Evolutionary conservation across 2,888 invertebrate species (phyloP), one percentile per base, ranked within the genome.

Genomic region (Amblyjoppa proteus): DNA sequence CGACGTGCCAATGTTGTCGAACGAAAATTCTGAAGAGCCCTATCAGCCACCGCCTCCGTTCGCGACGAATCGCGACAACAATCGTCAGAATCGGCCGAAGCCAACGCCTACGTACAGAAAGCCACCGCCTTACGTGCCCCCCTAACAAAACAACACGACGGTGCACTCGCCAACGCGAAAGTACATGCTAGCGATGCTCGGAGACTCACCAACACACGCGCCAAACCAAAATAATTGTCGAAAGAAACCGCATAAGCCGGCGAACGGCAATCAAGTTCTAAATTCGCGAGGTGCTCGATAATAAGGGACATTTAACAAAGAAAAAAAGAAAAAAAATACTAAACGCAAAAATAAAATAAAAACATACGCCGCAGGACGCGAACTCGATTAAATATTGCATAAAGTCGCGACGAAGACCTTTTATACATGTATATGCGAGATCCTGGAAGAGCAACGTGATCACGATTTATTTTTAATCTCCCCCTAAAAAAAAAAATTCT

Each of bases 121-220:
- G 95, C 99, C 99, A 74, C 99, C 99, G 86, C 99, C 99, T 56
- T 99, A 99, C 94, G 99, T 99, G 91, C 99, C 99, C 90, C 99
- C 99, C 95, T 99, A 99, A 98, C 94, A 93, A 91, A 93, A 91
- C 87, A 87, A 85, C 51, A 79, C 76, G 6, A 82, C 81, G 87
- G 81, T 93, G 74, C 91, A 92, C 88, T 92, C 92, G 89, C 92
- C 93, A 71, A 93, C 93, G 87, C 93, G 93, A 89, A 93, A 92
- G 89, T 93, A 93, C 87, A 93, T 93, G 93, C 89, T 92, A 89
- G 93, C 93, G 85, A 92, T 93, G 93, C 92, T 93, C 90, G 93
- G 93, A 90, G 92, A 93, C 87, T 91, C 91, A 87, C 91, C 92
- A 80, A 92, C 90, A 85, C 92, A 93, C 89, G 89, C 88, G 89